These are phyloP conservation scores for Gymnobelideus leadbeateri DNA, from an alignment of 2,113 vertebrate species.

Conservation along the genomic window DNA sequence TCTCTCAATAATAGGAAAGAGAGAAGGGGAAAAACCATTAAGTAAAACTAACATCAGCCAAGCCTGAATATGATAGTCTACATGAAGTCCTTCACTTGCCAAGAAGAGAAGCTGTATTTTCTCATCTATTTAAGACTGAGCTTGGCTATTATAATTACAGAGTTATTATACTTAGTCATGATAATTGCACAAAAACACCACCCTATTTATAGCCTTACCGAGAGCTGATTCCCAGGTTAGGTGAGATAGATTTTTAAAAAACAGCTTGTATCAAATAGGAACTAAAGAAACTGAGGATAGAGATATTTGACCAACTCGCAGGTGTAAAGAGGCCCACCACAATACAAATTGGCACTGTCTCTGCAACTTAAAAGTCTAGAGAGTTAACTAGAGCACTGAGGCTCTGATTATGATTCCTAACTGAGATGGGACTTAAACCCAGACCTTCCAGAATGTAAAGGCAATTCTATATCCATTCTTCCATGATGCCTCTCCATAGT, in stretches of 20 bases:
- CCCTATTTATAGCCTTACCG: not conserved
- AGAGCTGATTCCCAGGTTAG: not conserved
- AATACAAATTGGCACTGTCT: not conserved
- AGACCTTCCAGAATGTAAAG: not conserved
- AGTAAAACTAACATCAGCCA: not conserved
- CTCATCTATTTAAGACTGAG: not conserved
- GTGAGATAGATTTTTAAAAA: not conserved
- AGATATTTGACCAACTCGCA: not conserved
- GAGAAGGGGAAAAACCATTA: not conserved
- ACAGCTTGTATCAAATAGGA: not conserved
- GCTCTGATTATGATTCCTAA: not conserved
- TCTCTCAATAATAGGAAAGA: not conserved
- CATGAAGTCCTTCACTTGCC: not conserved
- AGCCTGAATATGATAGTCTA: not conserved
- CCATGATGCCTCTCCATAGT: not conserved
- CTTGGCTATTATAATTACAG: not conserved
- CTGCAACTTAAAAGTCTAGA: not conserved
- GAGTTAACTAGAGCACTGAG: not conserved
- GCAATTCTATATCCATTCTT: not conserved
- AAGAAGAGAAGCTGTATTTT: not conserved
- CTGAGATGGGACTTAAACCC: not conserved
- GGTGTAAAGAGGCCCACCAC: not conserved
- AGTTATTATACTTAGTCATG: not conserved
- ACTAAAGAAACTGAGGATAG: not conserved
- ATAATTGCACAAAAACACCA: not conserved